Evolutionary conservation across 92 coral and sea anemone species (phyloP), one percentile per base, ranked within the genome.

Genomic region (Palythoa caribaeorum): DNA sequence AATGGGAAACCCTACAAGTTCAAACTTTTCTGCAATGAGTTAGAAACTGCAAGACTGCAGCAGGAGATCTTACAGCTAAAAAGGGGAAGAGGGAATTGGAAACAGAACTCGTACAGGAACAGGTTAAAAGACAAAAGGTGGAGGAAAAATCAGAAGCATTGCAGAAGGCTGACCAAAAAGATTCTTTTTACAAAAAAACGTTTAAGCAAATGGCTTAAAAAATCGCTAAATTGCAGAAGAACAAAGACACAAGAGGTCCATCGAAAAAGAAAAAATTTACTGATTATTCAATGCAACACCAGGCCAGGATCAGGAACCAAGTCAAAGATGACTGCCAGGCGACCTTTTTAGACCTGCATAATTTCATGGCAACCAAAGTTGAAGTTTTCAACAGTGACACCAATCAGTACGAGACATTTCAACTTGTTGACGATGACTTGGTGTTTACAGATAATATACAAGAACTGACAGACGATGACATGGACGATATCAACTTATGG

Each of bases 331-430:
- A 89, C 15, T 91, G 92, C 65, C 81, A 73, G 57, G 84, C 93
- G n/a, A 79, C 93, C 2, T 89, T 91, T 84, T 89, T 94, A 76
- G 92, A 92, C 1, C 55, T 89, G 37, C 83, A 93, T 28, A 66
- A 91, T 38, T 93, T 73, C 70, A 59, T 87, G 36, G 92, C 94
- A 13, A 91, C 93, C 9, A 89, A 83, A 88, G 78, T 91, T 62
- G 96, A 93, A 53, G 76, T 89, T 37, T 93, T 37, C 57, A 93
- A 91, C 65, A 19, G 52, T 3, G 91, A 91, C 38, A 85, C 79
- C 5, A 60, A 84, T 40, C 19, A 54, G 81, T 83, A 75, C 51
- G 89, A 93, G 70, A 90, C 92, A 1, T 69, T 90, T 78, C 35
- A 38, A 53, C 78, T 92, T 12, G 62, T 88, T n/a, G 88, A 89